Conservation (phyloP, 2,797 vertebrate species). For the Lateolabrax maculatus region DNA sequence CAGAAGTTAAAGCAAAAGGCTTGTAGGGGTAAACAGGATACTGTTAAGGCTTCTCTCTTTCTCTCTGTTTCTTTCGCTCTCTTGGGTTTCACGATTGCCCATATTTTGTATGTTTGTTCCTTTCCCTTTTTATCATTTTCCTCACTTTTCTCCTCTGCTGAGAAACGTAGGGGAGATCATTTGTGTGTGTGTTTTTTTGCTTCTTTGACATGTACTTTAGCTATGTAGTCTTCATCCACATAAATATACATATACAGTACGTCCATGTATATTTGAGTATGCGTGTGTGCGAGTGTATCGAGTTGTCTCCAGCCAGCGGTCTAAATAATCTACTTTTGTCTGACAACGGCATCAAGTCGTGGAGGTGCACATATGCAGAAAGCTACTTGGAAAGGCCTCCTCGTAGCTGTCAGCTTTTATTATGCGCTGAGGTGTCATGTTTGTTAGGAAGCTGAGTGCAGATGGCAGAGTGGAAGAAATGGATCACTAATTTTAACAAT, state of each 20-base stretch:
- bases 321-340: constrained; percentile 99
- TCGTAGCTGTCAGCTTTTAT: constrained; percentile 99
- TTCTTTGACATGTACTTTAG: constrained; percentile 24
- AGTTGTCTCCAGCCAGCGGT: constrained; percentile 87
- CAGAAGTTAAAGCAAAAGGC: constrained; percentile 66
- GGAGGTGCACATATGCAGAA: constrained; percentile 99
- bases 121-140: constrained; percentile 51
- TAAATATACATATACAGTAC: neutral
- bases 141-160: constrained; percentile 63
- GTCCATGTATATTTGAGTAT: neutral
- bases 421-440: constrained; percentile 99
- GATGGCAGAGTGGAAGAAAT: constrained; percentile 99
- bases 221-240: constrained; percentile 1
- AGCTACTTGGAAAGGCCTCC: constrained; percentile 99
- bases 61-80: constrained; percentile 24
- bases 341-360: constrained; percentile 97
- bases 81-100: constrained; percentile 28
- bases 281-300: constrained; percentile 1
- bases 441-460: constrained; percentile 99
- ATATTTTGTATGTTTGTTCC: constrained; percentile 44
- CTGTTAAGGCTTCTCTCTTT: constrained; percentile 43
- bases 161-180: constrained; percentile 49
- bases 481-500: constrained; percentile 99
- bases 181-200: no score
- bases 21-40: constrained; percentile 70